Evolutionary conservation across 2,113 vertebrate genomes (phyloP).

Genomic region (Limnothrissa miodon): DNA sequence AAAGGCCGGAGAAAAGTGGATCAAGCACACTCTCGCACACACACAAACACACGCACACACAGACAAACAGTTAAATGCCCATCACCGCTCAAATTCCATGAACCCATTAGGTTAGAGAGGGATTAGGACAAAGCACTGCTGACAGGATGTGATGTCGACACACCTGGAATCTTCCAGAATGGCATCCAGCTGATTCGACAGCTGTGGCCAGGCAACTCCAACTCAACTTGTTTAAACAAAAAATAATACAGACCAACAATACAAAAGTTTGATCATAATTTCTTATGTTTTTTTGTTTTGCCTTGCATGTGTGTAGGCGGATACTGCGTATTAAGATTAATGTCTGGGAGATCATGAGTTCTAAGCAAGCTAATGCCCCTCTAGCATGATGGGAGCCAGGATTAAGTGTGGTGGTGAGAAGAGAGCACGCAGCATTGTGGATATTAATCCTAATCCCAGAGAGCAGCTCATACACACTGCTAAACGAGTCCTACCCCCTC

Average conservation of each 20-base stretch:
- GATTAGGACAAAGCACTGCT: background rate
- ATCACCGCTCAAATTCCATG: background rate
- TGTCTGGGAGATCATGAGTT: background rate
- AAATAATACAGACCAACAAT: background rate
- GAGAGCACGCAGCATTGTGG: slow-evolving; percentile 46
- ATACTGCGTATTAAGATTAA: background rate
- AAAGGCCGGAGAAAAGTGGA: background rate
- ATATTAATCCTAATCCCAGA: slow-evolving; percentile 50
- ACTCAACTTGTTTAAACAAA: background rate
- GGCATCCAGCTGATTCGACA: background rate
- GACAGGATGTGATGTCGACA: background rate
- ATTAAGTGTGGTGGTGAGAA: slow-evolving; percentile 46
- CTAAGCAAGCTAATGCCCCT: slow-evolving; percentile 30
- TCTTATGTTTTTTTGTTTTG: background rate
- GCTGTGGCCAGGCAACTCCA: background rate
- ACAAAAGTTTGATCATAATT: background rate
- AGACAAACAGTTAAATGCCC: slow-evolving; percentile 38
- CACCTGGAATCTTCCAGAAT: background rate
- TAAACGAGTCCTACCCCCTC: background rate
- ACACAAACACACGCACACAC: background rate
- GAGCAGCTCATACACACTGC: background rate
- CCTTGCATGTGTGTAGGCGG: background rate
- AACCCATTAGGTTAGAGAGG: background rate
- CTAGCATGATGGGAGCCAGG: slow-evolving; percentile 31
- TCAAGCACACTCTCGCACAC: background rate